Base-by-base conservation (phyloP, 2,797 vertebrate genomes). In the Sebastes kiyomatsui region DNA sequence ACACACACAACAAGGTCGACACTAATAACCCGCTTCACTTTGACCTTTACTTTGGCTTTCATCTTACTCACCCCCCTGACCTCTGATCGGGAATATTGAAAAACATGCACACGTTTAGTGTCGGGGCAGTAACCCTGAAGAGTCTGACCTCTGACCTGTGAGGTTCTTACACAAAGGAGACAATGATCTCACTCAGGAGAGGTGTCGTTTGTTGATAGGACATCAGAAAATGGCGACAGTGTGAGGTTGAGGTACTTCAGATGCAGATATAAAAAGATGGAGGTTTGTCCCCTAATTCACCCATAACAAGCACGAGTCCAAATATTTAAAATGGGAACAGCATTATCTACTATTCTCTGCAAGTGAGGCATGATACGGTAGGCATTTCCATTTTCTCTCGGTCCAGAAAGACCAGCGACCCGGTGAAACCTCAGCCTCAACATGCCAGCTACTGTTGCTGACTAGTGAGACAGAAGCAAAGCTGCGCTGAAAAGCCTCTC, bases 21-120 rank as follows among this genome's bases (percentile, higher is more conserved):
- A 56, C 72, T 67, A 62, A 81, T 49, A 61, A 76, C 56, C 74
- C 56, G 77, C 60, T 65, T 76, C 32, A 54, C 81, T 64, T 20
- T 55, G 67, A 90, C 81, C 85, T 91, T 74, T 67, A 28, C 69
- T 62, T 62, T 68, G 68, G 64, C 79, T 87, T 88, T 87, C 72
- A 88, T 85, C 81, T 77, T 2, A 10, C 49, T 85, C 65, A 79
- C 76, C 18, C 42, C 42, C 13, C 67, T 86, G 87, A 90, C 72
- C 79, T 74, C 65, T 20, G 68, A 65, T 49, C 0, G 2, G n/a
- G 13, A 82, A 73, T 58, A 78, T 42, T 67, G 38, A 78, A 90
- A 88, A 82, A 69, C 59, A 65, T 56, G 76, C 79, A 67, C 70
- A 78, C 16, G 70, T 85, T 77, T 23, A 64, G 65, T 46, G 58